Base-by-base conservation (phyloP, 2,888 invertebrate genomes). In the Campoplex nolae region DNA sequence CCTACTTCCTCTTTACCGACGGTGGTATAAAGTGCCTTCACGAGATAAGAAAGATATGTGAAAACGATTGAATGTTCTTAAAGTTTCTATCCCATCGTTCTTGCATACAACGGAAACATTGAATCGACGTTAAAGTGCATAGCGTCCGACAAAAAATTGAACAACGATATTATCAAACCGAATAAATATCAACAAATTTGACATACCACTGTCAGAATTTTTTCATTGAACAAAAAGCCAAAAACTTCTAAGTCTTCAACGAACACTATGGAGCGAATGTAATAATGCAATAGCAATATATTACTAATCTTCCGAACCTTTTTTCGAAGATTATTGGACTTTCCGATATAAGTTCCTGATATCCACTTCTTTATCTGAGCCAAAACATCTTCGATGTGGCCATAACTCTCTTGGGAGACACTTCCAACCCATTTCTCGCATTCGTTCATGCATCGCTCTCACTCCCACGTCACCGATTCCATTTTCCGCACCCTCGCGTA, bases 401-500 rank as follows among this genome's bases (percentile, higher is more conserved):
- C 45, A 45, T 54, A 83, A 78, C n/a, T 38, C 65, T 51, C 70
- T 45, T 35, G 76, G 71, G 77, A 83, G 77, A 16, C 62, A 62
- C 58, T 75, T 70, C 48, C 54, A 75, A 75, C 42, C 62, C 62
- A 62, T 80, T 80, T 85, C 62, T 75, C 56, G 73, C 56, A 58
- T 81, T 80, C 51, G 62, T 65, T 81, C 54, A 51, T 74, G 38
- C 48, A 62, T 65, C 73, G 73, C 4, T 62, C 68, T 68, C 58
- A 54, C 58, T 51, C 18, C 38, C 67, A 38, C 68, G 62, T 51
- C 75, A n/a, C 67, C 82, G 62, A 45, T 79, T 75, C 62, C 65
- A 87, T 87, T 87, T 78, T 84, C 70, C 79, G 70, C 68, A 75
- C 56, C 32, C 70, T 74, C 68, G 42, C 75, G 35, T 68, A 78